Base-by-base conservation (phyloP, 1,140 invertebrate species). In the Prorops nasuta region DNA sequence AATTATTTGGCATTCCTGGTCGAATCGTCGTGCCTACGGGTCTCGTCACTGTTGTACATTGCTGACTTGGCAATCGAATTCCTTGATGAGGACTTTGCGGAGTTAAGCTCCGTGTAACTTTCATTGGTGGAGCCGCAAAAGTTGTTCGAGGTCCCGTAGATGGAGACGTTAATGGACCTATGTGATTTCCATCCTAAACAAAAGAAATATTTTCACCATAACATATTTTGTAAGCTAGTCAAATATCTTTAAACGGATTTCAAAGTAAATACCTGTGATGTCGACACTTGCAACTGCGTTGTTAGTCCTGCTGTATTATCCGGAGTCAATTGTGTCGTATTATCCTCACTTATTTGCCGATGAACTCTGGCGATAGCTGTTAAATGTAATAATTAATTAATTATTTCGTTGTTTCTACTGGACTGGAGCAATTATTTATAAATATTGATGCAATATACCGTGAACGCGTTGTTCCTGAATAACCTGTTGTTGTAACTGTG, bases 401-500 rank as follows among this genome's bases (percentile, higher is more conserved):
- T n/a, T n/a, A n/a, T n/a, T n/a, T n/a, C n/a, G n/a, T n/a, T n/a
- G n/a, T n/a, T n/a, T n/a, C n/a, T n/a, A n/a, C n/a, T n/a, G n/a
- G n/a, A n/a, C n/a, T n/a, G n/a, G n/a, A 46, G 10, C 24, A 37
- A 15, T 8, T 31, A 24, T 38, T 18, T 44, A 32, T 32, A 20
- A 19, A 49, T 42, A 19, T 42, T 16, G 41, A 31, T 42, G 15
- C 16, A 42, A 38, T 8, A 16, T 80, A 87, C 85, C 85, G 80
- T 88, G 85, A 40, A 83, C 79, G 49, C 86, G 75, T 60, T 90
- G 87, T 60, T 89, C 87, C 48, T 88, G 87, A 60, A 90, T 84
- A 55, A 86, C 83, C 75, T 88, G 84, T 66, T 91, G 88, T 49
- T 91, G 89, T 54, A 91, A 84, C 67, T 92, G 89, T 14, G 85